Evolutionary conservation across 2,113 vertebrate genomes (phyloP).

Genomic region (Tetrao urogallus): DNA sequence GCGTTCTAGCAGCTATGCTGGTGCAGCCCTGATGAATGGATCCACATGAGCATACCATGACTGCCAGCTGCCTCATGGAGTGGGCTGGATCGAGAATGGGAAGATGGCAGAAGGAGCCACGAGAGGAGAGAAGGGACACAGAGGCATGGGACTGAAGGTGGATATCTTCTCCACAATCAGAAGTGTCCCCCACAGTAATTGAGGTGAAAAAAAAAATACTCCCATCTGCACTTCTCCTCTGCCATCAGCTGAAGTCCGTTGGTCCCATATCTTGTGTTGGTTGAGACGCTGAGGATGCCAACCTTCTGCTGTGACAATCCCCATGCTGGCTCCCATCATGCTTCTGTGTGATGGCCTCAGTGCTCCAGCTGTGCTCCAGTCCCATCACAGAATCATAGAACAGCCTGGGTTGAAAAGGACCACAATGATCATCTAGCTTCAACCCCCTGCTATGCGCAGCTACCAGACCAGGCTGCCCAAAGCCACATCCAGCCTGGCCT

Average conservation of each 20-base stretch:
- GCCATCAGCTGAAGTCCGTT: not conserved
- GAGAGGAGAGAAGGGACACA: not conserved
- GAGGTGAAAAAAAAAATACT: not conserved
- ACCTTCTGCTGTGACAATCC: not conserved
- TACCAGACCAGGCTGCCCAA: too few species aligned
- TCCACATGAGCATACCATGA: not conserved
- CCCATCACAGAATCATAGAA: too few species aligned
- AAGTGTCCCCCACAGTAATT: not conserved
- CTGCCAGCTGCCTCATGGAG: not conserved
- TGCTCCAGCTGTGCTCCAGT: not conserved
- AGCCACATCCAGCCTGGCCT: too few species aligned
- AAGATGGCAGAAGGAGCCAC: not conserved
- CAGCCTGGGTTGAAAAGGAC: too few species aligned
- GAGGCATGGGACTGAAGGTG: not conserved
- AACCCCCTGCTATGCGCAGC: too few species aligned
- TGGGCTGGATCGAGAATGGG: too few species aligned
- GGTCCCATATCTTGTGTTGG: fast-evolving
- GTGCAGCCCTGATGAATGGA: not conserved
- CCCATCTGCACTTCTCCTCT: not conserved
- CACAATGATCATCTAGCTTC: too few species aligned
- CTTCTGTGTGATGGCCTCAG: not conserved
- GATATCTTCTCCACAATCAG: not conserved
- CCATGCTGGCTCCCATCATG: not conserved
- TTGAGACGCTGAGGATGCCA: not conserved
- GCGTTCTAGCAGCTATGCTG: not conserved